Evolutionary conservation across 2,113 vertebrate species (phyloP).

Genomic region (Saguinus imperator): DNA sequence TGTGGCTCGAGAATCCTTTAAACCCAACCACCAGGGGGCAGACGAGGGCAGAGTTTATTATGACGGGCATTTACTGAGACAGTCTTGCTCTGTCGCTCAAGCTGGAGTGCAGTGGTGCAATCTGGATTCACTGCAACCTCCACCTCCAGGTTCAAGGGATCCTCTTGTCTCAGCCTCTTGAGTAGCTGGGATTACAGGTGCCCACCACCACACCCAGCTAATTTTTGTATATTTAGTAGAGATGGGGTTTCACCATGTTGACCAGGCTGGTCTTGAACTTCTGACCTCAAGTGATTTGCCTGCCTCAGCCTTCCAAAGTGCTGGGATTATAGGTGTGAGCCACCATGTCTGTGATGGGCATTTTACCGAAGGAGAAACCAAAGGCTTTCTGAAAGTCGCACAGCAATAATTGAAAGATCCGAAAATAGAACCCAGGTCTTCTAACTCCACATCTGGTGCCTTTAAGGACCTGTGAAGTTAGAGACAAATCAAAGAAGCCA

Average conservation of each 20-base stretch:
- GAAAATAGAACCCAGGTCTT: not conserved
- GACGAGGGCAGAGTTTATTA: not conserved
- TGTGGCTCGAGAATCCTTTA: not conserved
- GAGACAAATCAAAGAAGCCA: not conserved
- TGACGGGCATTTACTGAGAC: not conserved
- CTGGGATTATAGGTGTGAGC: too few relatives aligned
- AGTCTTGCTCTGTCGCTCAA: fast-evolving
- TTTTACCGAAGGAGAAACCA: not conserved
- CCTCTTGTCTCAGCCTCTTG: too few relatives aligned
- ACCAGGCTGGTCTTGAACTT: too few relatives aligned
- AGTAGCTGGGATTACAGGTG: too few relatives aligned
- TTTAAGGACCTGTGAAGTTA: not conserved
- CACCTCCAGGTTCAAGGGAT: too few relatives aligned
- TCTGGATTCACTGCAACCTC: too few relatives aligned
- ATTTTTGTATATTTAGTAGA: too few relatives aligned
- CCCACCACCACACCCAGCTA: too few relatives aligned
- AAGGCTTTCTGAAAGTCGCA: not conserved
- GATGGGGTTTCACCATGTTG: too few relatives aligned
- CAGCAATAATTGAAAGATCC: not conserved
- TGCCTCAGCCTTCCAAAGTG: too few relatives aligned
- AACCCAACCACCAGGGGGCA: not conserved
- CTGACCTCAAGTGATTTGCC: too few relatives aligned
- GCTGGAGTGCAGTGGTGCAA: too few relatives aligned
- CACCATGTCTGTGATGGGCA: not conserved
- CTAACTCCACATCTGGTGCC: not conserved